Evolutionary conservation across 2,113 vertebrate genomes (phyloP), one percentile per base, ranked within the genome.

Genomic region (Scomber colias): DNA sequence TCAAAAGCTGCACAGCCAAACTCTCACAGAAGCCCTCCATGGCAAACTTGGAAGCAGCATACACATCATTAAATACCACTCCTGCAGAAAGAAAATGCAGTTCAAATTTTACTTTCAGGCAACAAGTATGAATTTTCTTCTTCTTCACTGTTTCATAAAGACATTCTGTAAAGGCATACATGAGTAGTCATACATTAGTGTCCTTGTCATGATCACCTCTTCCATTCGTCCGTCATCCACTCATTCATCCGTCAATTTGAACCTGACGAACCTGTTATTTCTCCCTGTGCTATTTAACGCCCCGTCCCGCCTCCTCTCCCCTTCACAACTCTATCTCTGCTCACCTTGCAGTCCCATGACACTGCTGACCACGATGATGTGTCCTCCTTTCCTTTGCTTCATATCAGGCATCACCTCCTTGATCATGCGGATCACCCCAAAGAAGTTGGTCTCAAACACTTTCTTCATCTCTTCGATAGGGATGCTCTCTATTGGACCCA

Each of bases 381-480:
- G 94, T 49, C 95, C 95, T 0, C 71, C 90, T 62, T 67, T 85
- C 56, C 94, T 91, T 46, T 48, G 89, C 93, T 95, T 95, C 94
- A 95, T 95, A 19, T 94, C 94, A 0, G 94, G 93, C 87, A 94
- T 89, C 75, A 95, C 94, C 60, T 94, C 93, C 81, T 95, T 95
- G 79, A 95, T 94, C 94, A 95, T 93, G 27, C 95, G 90, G 49
- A 95, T 91, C 51, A 86, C 90, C 0, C 94, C 94, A 0, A 94
- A 95, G 84, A 95, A 92, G 24, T 95, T 95, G 40, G 95, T 95
- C 83, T 95, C 93, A 49, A 95, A 95, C 56, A 95, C 94, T 11
- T 87, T 92, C 89, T 92, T 92, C 93, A 95, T 95, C 72, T 95
- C 94, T 0, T 94, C 94, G 6, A 95, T 92, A 40, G 91, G 75